Conservation (phyloP, 2,888 invertebrate genomes). For the Eretmocerus hayati region DNA sequence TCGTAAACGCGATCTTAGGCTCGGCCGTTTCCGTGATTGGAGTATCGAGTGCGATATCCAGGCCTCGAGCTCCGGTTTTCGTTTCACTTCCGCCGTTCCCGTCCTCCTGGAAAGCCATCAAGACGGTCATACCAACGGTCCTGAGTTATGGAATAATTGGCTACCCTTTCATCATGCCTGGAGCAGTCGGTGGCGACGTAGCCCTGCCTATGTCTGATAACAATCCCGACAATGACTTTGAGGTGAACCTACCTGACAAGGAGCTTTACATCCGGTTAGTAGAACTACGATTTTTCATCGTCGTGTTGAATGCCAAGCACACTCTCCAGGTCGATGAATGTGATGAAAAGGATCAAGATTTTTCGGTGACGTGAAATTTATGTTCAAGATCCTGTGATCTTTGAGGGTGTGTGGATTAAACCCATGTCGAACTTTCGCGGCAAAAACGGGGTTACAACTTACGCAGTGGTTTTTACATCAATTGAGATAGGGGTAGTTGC, state of each 20-base stretch:
- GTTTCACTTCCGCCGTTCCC: constrained; percentile 78
- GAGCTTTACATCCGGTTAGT: constrained; percentile 64
- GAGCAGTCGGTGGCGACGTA: constrained; percentile 88
- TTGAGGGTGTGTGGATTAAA: too few species aligned
- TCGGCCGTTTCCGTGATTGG: constrained; percentile 67
- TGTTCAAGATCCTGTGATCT: too few species aligned
- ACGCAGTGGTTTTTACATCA: too few species aligned
- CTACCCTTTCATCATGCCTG: constrained; percentile 88
- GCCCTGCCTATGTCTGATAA: constrained; percentile 56
- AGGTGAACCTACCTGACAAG: constrained; percentile 65
- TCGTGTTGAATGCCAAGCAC: too few species aligned
- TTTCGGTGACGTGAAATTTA: too few species aligned
- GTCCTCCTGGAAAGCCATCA: constrained; percentile 81
- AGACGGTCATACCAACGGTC: constrained; percentile 78
- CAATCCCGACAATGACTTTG: constrained; percentile 72
- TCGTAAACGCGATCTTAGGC: constrained; percentile 57
- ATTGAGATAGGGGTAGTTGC: too few species aligned
- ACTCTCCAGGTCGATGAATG: too few species aligned
- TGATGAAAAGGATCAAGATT: too few species aligned
- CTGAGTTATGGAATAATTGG: constrained; percentile 84
- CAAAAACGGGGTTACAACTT: too few species aligned
- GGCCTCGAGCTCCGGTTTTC: constrained; percentile 80
- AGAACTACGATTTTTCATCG: too few species aligned
- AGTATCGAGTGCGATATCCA: constrained; percentile 72
- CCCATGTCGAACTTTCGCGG: too few species aligned